Evolutionary conservation across 2,113 vertebrate species (phyloP).

Genomic region (Phalacrocorax carbo): DNA sequence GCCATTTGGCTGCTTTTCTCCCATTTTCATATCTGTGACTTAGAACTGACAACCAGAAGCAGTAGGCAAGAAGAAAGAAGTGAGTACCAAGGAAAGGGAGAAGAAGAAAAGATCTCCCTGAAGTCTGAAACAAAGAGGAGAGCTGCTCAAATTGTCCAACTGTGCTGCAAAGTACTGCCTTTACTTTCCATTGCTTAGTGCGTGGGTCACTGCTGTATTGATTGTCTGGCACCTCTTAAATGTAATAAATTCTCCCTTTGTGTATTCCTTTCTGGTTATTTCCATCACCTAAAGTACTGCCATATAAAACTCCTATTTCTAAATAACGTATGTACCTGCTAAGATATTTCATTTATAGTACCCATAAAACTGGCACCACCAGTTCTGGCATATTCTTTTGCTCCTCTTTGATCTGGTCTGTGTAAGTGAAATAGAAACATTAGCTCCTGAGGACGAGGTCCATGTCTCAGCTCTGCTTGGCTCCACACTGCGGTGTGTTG

Average conservation of each 20-base stretch:
- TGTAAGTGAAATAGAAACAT: neutral
- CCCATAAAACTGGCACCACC: conserved; percentile 7
- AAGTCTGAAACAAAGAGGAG: neutral
- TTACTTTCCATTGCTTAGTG: neutral
- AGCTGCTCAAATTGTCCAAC: neutral
- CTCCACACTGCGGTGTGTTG: neutral
- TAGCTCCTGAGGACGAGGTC: neutral
- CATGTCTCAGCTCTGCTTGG: neutral
- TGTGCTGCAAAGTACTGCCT: neutral
- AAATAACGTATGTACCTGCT: neutral
- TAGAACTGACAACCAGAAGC: neutral
- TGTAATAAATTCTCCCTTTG: neutral
- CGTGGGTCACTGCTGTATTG: neutral
- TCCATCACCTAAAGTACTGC: neutral
- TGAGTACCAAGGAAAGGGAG: neutral
- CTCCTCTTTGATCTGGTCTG: neutral
- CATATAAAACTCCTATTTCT: conserved; percentile 17
- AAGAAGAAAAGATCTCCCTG: neutral
- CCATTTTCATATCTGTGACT: neutral
- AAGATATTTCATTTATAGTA: conserved; percentile 16
- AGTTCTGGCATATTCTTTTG: neutral
- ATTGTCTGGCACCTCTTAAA: conserved; percentile 10
- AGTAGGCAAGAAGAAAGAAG: neutral
- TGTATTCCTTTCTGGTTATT: neutral
- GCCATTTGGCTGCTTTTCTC: neutral